Base-by-base conservation (phyloP, 2,888 invertebrate species). In the Drosophila hamatofila region DNA sequence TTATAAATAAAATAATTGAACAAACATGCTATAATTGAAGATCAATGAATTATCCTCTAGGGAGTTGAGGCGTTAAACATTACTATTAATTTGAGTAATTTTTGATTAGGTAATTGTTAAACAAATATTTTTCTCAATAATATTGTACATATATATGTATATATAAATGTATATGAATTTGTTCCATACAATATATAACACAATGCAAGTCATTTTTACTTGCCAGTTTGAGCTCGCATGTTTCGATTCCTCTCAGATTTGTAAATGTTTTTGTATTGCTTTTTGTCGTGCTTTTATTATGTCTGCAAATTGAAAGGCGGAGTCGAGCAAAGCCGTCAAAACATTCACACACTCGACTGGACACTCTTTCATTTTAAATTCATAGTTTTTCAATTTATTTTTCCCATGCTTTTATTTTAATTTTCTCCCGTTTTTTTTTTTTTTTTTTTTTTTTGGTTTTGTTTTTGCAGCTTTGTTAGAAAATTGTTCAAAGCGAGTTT, bases 401-500 rank as follows among this genome's bases (percentile, higher is more conserved):
- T 41, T 12, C 14, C 12, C 6, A 11, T 11, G 12, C 3, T 4
- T 1, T 44, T 60, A 42, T 2, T 58, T 30, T 68, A n/a, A n/a
- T 37, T 37, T 16, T 16, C 33, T 33, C 8, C 27, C 1, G 16
- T 21, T 33, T 33, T 11, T 16, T 8, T 2, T 25, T 23, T 18
- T 48, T 33, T 56, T 1, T 51, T 52, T 42, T 3, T 59, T 33
- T 65, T 23, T 27, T 7, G 11, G 18, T 35, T 52, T 33, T 12
- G 11, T 44, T 74, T 64, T 51, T 11, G 48, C 16, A 25, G 52
- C 65, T 55, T 72, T 56, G 68, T 55, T 68, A 35, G 42, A 49
- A 65, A 75, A 66, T 66, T 69, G 67, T 69, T 78, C 75, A 75
- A 67, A 73, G 78, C 48, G 37, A 5, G 42, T 62, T 66, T 63